Conservation (phyloP, 2,888 invertebrate species). For the Meghimatium bilineatum region DNA sequence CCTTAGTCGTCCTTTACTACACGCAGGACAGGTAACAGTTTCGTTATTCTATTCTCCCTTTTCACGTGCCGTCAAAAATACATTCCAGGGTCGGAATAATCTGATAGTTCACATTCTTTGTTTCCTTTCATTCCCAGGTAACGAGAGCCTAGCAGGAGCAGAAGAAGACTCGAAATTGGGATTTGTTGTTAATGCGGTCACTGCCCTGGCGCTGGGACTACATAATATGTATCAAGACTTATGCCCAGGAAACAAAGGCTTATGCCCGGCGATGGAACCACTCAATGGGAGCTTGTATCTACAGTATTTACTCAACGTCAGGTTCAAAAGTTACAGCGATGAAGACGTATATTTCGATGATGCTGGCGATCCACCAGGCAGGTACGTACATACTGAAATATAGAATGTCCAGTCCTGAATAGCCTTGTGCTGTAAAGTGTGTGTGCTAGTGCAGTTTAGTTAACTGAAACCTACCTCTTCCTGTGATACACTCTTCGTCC, state of each 20-base stretch:
- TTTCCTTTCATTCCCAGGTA: constrained; percentile 77
- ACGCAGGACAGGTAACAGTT: too few species aligned
- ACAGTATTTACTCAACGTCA: constrained; percentile 84
- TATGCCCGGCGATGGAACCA: constrained; percentile 84
- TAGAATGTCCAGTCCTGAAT: too few species aligned
- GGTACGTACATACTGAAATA: constrained; percentile 78
- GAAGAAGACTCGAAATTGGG: constrained; percentile 86
- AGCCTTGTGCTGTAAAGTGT: too few species aligned
- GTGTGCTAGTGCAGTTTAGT: too few species aligned
- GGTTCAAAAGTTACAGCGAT: constrained; percentile 81
- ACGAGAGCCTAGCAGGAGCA: constrained; percentile 79
- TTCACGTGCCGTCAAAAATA: too few species aligned
- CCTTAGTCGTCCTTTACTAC: too few species aligned
- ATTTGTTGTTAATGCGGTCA: constrained; percentile 87
- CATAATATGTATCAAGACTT: constrained; percentile 84
- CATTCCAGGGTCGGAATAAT: not conserved
- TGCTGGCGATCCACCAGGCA: constrained; percentile 87
- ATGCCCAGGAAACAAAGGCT: constrained; percentile 79
- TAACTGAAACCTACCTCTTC: too few species aligned
- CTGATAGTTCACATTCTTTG: not conserved
- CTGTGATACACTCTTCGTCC: too few species aligned
- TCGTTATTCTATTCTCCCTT: too few species aligned
- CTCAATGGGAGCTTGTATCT: constrained; percentile 84
- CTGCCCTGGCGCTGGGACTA: constrained; percentile 85
- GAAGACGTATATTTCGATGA: constrained; percentile 85